These are phyloP conservation scores for Hybognathus amarus DNA, from an alignment of 2,797 vertebrate genomes.

Conservation along the genomic window DNA sequence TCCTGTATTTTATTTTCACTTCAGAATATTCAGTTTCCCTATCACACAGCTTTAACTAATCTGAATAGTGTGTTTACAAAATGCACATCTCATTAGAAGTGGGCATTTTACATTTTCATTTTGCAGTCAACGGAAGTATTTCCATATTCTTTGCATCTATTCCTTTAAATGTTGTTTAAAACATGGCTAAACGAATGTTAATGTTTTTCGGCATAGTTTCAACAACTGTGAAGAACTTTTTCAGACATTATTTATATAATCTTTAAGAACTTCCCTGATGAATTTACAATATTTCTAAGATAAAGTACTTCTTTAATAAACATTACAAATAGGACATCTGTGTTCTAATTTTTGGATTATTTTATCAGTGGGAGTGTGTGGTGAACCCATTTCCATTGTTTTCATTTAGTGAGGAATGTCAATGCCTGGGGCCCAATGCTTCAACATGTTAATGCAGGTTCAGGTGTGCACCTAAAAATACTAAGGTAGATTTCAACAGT, in stretches of 20 bases:
- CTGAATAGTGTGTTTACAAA: not conserved
- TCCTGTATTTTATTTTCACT: not conserved
- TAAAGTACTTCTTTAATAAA: conserved; percentile 12
- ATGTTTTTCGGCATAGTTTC: not conserved
- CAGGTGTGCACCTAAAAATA: not conserved
- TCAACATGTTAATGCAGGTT: conserved; percentile 47
- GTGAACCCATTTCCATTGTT: not conserved
- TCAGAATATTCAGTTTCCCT: not conserved
- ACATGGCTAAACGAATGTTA: not conserved
- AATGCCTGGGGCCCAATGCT: conserved; percentile 6
- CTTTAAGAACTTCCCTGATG: not conserved
- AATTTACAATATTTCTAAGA: conserved; percentile 9
- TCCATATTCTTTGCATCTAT: not conserved
- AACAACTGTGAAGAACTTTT: conserved; percentile 9
- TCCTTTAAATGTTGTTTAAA: not conserved
- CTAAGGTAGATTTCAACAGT: not conserved
- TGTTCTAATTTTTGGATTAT: not conserved
- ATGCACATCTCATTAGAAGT: not conserved
- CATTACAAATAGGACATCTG: not conserved
- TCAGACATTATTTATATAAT: not conserved
- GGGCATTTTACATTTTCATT: not conserved
- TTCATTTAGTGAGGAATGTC: conserved; percentile 40
- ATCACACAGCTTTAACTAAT: not conserved
- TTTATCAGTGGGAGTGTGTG: not conserved
- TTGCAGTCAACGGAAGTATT: not conserved